Evolutionary conservation across 1,140 invertebrate species (phyloP), one percentile per base, ranked within the genome.

Genomic region (Odontomachus brunneus): DNA sequence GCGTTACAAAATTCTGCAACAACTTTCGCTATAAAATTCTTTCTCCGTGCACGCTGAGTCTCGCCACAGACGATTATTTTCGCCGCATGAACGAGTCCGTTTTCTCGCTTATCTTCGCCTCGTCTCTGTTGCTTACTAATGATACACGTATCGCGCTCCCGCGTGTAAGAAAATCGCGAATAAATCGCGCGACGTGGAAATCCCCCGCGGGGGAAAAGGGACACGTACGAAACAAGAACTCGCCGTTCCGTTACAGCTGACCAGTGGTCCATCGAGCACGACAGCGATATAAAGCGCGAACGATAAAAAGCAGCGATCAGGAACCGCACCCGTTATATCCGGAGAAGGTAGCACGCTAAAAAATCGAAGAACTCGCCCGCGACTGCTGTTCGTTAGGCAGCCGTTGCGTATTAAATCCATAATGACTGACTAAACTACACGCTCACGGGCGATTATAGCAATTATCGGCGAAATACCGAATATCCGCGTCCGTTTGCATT

Each of bases 371-470:
- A 60, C 11, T 67, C 22, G 26, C n/a, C n/a, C 38, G 51, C 66
- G 15, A 1, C 38, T n/a, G 73, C 81, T 83, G 88, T 88, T 90
- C 86, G 84, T 90, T 89, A 86, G 60, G 29, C 81, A 80, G 82
- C 57, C 59, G 67, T 33, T 60, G 69, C 69, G 22, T 19, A 60
- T 55, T 88, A 83, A 87, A 88, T 89, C 76, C 76, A 72, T 80
- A 85, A 90, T 81, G 87, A 63, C 75, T 82, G 62, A 67, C 85
- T 90, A 76, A 88, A 84, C 59, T 84, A 81, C 51, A 63, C 81
- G 82, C 73, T 86, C 83, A 72, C 74, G 81, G 60, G 53, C 76
- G 82, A 90, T 90, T 90, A 87, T 65, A 73, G 85, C 85, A 90
- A 90, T 90, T 90, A 90, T 83, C 82, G 76, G 19, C 78, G 66